These are phyloP conservation scores for Diabrotica balteata DNA, from an alignment of 2,888 invertebrate species.

Conservation along the genomic window DNA sequence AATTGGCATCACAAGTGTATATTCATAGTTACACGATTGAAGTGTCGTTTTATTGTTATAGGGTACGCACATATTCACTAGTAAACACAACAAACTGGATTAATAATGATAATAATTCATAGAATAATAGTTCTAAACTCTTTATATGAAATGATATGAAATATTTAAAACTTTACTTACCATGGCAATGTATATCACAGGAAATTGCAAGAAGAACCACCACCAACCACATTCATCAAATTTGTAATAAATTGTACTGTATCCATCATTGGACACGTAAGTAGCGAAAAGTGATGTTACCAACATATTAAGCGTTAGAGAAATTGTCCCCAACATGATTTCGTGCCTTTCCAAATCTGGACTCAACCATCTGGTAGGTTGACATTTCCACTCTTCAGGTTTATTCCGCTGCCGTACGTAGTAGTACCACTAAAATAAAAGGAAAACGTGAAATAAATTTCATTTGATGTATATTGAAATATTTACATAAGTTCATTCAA, in stretches of 20 bases:
- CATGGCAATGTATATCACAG: slow-evolving; percentile 65
- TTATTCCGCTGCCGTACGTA: slow-evolving; percentile 69
- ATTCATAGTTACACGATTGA: too few species aligned
- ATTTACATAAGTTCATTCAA: too few species aligned
- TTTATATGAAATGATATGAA: too few species aligned
- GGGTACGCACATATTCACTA: too few species aligned
- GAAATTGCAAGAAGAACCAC: slow-evolving; percentile 72
- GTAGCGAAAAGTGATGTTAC: slow-evolving; percentile 70
- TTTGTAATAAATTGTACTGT: slow-evolving; percentile 70
- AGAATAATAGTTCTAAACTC: too few species aligned
- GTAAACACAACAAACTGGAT: too few species aligned
- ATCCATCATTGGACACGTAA: slow-evolving; percentile 73
- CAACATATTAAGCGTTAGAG: slow-evolving; percentile 65
- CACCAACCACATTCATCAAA: slow-evolving; percentile 68
- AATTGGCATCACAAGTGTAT: too few species aligned
- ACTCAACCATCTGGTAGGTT: slow-evolving; percentile 72
- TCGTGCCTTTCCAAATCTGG: slow-evolving; percentile 74
- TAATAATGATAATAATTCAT: too few species aligned
- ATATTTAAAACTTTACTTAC: slow-evolving; percentile 12
- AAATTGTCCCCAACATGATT: slow-evolving; percentile 69
- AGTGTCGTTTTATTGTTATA: too few species aligned
- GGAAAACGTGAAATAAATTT: too few species aligned
- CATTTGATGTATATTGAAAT: too few species aligned
- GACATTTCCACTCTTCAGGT: slow-evolving; percentile 76
- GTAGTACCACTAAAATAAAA: slow-evolving; percentile 70